Conservation (phyloP, 2,113 vertebrate genomes). For the Echinops telfairi region DNA sequence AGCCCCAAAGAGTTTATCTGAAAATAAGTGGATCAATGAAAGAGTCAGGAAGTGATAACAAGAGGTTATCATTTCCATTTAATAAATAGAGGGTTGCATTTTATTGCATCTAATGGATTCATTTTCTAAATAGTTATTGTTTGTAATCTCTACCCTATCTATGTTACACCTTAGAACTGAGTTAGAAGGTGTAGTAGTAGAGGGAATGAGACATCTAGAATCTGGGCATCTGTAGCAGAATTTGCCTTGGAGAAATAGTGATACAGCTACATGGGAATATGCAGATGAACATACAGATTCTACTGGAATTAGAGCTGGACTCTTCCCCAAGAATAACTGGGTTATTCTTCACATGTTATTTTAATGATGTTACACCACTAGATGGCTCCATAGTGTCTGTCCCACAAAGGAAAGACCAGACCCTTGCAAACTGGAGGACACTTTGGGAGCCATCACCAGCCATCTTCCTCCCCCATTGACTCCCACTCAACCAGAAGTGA, state of each 20-base stretch:
- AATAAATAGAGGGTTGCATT: background rate
- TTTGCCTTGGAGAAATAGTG: background rate
- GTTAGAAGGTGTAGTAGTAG: conserved; percentile 10
- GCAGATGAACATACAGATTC: background rate
- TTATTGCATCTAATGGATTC: background rate
- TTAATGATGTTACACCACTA: conserved; percentile 64
- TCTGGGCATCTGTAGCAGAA: background rate
- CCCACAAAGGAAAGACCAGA: background rate
- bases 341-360: background rate
- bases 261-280: background rate
- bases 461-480: conserved; percentile 52
- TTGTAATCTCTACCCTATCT: background rate
- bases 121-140: conserved; percentile 7
- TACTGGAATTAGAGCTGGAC: background rate
- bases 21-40: too few relatives aligned
- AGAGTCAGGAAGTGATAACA: background rate
- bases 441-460: background rate
- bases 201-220: background rate
- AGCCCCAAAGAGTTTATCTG: too few relatives aligned
- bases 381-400: conserved; percentile 76
- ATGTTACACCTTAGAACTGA: background rate
- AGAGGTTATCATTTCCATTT: background rate
- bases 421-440: background rate
- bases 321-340: background rate
- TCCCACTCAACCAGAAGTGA: background rate